Evolutionary conservation across 2,888 invertebrate species (phyloP).

Genomic region (Zeuzera pyrina): DNA sequence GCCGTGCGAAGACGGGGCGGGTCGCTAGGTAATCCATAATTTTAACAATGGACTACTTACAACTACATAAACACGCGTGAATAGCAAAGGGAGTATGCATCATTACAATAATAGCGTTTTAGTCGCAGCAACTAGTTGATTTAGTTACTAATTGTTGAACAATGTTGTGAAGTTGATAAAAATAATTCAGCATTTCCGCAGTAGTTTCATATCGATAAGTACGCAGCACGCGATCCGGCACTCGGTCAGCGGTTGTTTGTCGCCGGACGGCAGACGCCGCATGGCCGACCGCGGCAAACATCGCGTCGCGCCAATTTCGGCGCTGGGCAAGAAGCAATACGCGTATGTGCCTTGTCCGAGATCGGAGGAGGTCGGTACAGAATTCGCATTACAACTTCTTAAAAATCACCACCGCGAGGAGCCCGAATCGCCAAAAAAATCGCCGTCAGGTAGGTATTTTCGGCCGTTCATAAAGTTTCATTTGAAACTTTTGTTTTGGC

Average conservation of each 20-base stretch:
- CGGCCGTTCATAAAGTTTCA: neutral
- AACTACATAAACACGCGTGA: no score
- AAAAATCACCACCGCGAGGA: conserved; percentile 31
- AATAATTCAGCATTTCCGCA: conserved; percentile 3
- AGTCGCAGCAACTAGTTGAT: conserved; percentile 6
- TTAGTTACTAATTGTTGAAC: conserved; percentile 6
- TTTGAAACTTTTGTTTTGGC: conserved; percentile 5
- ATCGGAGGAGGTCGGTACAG: conserved; percentile 67
- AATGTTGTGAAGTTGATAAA: conserved; percentile 1
- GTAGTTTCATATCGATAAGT: conserved; percentile 8
- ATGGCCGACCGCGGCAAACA: conserved; percentile 67
- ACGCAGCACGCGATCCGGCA: conserved; percentile 14
- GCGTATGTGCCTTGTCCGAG: conserved; percentile 66
- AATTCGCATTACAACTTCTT: conserved; percentile 51
- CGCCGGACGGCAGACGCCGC: conserved; percentile 51
- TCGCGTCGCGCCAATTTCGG: conserved; percentile 66
- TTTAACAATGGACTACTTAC: no score
- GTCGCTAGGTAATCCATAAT: no score
- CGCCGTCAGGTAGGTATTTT: conserved; percentile 48
- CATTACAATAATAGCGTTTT: no score
- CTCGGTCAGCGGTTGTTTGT: conserved; percentile 32
- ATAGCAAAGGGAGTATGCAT: no score
- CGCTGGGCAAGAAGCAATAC: conserved; percentile 62
- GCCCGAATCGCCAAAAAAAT: conserved; percentile 30
- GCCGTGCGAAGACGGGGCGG: no score